Conservation (phyloP, 2,888 invertebrate genomes). For the Plemyria rubiginata region DNA sequence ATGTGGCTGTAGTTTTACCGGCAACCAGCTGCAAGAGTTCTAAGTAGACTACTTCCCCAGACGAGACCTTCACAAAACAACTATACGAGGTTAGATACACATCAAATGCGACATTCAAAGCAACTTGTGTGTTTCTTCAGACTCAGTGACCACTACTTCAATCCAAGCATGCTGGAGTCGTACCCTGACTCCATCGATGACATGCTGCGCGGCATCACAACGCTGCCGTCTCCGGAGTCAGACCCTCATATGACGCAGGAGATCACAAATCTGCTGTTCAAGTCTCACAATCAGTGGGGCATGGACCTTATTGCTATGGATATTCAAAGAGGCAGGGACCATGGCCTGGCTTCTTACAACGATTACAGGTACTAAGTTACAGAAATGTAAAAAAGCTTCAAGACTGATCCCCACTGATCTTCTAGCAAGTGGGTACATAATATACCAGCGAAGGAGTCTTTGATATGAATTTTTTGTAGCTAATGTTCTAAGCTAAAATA, state of each 20-base stretch:
- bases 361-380: conserved; percentile 79
- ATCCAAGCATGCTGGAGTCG: conserved; percentile 82
- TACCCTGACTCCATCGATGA: conserved; percentile 79
- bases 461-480: no score
- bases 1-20: no score
- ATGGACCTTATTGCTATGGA: conserved; percentile 87
- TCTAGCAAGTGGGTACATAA: no score
- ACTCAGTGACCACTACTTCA: conserved; percentile 84
- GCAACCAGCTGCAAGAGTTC: no score
- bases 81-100: no score
- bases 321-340: conserved; percentile 87
- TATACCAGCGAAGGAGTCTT: no score
- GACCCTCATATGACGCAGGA: conserved; percentile 83
- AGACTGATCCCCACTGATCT: no score
- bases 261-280: conserved; percentile 78
- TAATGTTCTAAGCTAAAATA: no score
- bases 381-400: neutral
- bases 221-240: conserved; percentile 82
- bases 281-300: conserved; percentile 77
- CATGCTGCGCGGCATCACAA: conserved; percentile 81
- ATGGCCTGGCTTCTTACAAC: conserved; percentile 87
- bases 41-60: no score
- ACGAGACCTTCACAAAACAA: no score
- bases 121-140: conserved; percentile 51
- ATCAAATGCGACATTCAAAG: no score